Evolutionary conservation across 2,113 vertebrate species (phyloP).

Genomic region (Bujurquina vittata): DNA sequence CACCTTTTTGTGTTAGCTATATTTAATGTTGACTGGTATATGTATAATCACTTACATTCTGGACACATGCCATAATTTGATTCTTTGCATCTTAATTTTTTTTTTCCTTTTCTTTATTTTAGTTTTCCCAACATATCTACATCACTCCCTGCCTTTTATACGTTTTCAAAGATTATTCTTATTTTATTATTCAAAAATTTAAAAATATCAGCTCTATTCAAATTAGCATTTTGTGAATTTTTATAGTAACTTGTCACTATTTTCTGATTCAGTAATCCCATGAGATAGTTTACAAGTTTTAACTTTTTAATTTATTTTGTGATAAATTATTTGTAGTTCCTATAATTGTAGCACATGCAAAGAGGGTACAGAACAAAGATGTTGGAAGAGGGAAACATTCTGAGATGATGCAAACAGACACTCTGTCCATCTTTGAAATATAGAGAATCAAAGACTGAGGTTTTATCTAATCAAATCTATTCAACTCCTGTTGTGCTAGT

Average conservation of each 20-base stretch:
- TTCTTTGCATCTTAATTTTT: neutral
- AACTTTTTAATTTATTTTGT: neutral
- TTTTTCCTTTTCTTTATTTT: neutral
- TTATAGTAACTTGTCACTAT: neutral
- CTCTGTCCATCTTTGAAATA: constrained; percentile 16
- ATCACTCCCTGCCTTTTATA: neutral
- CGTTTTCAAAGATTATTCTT: neutral
- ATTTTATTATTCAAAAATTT: neutral
- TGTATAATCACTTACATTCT: neutral
- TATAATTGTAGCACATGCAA: neutral
- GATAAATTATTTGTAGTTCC: neutral
- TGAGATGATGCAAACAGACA: neutral
- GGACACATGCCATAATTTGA: neutral
- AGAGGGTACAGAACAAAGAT: neutral
- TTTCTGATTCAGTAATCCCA: neutral
- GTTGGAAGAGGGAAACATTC: constrained; percentile 12
- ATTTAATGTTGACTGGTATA: neutral
- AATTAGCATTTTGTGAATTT: neutral
- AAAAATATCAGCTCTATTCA: neutral
- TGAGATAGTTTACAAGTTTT: neutral
- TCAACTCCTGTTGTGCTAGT: constrained; percentile 32
- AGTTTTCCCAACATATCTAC: neutral
- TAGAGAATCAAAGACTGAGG: constrained; percentile 35
- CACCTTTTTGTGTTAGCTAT: neutral
- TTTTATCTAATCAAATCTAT: constrained; percentile 66